Evolutionary conservation across 2,797 vertebrate genomes (phyloP), one percentile per base, ranked within the genome.

Genomic region (Neoniphon sammara): DNA sequence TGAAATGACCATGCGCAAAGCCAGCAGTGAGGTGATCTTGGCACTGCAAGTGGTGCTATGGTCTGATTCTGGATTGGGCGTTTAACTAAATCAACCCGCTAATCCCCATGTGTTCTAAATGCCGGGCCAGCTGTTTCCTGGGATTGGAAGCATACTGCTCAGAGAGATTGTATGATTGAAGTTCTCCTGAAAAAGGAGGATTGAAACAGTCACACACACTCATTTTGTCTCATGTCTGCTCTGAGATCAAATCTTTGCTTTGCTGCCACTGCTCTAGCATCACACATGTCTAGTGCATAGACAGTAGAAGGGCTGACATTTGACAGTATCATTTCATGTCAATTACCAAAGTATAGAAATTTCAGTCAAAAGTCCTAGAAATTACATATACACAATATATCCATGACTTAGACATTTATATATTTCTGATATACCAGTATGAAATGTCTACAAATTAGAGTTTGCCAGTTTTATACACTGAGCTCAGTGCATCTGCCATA

Each of bases 111-210:
- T 89, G 90, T 91, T 93, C 91, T 89, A 91, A 93, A 92, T 91
- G 89, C 83, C 30, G 34, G 75, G 86, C 92, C 93, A 94, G 93
- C 92, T 94, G 94, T 92, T 90, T 87, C 81, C 78, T 63, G 76
- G 93, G 94, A 95, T 94, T 94, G 92, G 83, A 91, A 94, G 83
- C 94, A 94, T 92, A 93, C 88, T 93, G 93, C 91, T 89, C 83
- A 88, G 84, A 89, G 87, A 88, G 83, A 89, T 76, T 87, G 88
- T 91, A 84, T 91, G 88, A 93, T 91, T 93, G 91, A 91, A 88
- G 83, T 88, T 89, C 86, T 81, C 66, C 76, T 70, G 73, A 79
- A 87, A 91, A 78, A 67, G 78, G 61, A 75, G 44, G 90, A 90
- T 86, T 87, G 82, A 87, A 75, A 89, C 67, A 53, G 74, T 85